Evolutionary conservation across 2,888 invertebrate genomes (phyloP), one percentile per base, ranked within the genome.

Genomic region (Acleris laterana): DNA sequence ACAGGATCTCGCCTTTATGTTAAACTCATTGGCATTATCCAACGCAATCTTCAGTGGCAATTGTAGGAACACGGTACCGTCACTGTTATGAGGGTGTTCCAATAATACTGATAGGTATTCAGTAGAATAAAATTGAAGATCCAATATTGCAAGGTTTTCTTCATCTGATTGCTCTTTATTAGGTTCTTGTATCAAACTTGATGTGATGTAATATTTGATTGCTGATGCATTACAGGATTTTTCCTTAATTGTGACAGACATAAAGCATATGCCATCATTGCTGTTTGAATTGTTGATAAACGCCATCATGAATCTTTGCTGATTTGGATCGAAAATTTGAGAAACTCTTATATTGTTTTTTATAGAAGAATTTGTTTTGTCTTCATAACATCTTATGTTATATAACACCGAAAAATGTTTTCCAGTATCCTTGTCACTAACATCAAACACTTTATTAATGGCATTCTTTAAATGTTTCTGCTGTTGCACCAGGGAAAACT

Each of bases 401-500:
- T 92, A 87, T 48, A 94, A 79, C 13, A 94, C 84, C 63, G 90
- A 93, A 72, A 96, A 96, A 77, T 95, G 94, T 70, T 93, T 92
- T 5, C 94, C 94, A 52, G 96, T 93, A 61, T 95, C 94, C 76
- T 94, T 93, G 71, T 95, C 94, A 5, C 95, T 94, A 25, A 94
- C 93, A 73, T 94, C 93, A 84, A 97, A 97, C 6, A 97, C 94
- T 61, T 93, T 90, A n/a, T 93, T 90, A 22, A 97, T 93, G 3
- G 95, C 93, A 62, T 92, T 86, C 72, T 95, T 95, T 70, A 98
- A 90, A 80, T 94, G 94, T 52, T 95, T 94, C 76, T 97, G 96
- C 71, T 98, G 96, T 79, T 98, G 98, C 11, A 97, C 93, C 58
- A 98, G 88, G 1, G 98, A 98, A 71, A 94, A 95, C 67, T 95